These are phyloP conservation scores for Sinocyclocheilus maitianheensis DNA, from an alignment of 2,113 vertebrate species.

Conservation along the genomic window DNA sequence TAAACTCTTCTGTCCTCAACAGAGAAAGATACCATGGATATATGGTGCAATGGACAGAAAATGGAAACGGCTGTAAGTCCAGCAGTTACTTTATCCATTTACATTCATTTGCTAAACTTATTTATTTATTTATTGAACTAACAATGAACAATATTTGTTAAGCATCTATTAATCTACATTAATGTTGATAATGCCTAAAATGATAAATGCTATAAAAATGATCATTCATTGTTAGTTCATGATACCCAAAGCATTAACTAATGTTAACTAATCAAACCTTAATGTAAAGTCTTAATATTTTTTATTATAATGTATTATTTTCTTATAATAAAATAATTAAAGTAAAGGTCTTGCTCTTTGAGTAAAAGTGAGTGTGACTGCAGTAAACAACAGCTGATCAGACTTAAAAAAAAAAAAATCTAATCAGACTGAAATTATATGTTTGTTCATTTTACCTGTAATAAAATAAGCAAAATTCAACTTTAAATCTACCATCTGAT, in stretches of 20 bases:
- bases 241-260: not conserved
- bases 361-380: too few species aligned
- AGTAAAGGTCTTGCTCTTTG: too few species aligned
- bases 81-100: not conserved
- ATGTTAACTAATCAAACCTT: not conserved
- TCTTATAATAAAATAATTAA: not conserved
- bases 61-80: conserved; percentile 93
- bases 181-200: not conserved
- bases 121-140: not conserved
- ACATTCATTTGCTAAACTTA: not conserved
- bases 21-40: conserved; percentile 99
- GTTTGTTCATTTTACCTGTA: not conserved
- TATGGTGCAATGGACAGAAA: conserved; percentile 96
- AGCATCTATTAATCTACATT: not conserved
- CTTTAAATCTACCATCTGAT: not conserved
- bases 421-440: too few species aligned
- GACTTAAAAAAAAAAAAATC: too few species aligned
- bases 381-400: too few species aligned
- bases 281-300: not conserved
- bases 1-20: conserved; percentile 51
- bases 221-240: not conserved
- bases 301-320: not conserved
- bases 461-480: not conserved
- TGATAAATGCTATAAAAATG: not conserved
- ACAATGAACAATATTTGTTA: not conserved